These are phyloP conservation scores for Neotoma lepida DNA, from an alignment of 2,113 vertebrate species.

Conservation along the genomic window DNA sequence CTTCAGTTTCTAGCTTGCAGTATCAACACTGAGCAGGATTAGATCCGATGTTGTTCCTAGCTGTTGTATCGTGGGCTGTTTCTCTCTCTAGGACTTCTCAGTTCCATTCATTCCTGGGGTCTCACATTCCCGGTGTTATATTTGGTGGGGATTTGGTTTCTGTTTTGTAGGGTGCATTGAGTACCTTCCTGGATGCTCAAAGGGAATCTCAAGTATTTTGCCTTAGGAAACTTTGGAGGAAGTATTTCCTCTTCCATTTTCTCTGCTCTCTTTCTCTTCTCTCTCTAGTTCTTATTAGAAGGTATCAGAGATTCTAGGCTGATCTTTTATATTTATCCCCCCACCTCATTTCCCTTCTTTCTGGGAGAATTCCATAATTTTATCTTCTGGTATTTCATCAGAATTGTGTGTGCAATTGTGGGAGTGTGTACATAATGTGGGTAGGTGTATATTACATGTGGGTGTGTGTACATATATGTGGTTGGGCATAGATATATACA, in stretches of 20 bases:
- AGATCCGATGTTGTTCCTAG: background rate
- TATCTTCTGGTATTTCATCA: background rate
- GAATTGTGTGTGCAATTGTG: background rate
- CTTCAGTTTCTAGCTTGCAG: background rate
- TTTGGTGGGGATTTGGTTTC: background rate
- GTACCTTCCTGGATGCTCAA: background rate
- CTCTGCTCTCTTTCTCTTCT: background rate
- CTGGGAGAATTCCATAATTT: background rate
- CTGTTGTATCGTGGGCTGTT: background rate
- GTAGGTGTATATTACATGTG: background rate
- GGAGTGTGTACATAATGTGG: background rate
- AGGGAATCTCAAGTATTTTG: background rate
- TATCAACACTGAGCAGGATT: background rate
- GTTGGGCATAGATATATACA: background rate
- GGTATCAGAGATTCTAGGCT: background rate
- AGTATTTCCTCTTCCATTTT: background rate
- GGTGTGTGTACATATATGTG: background rate
- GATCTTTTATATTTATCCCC: background rate
- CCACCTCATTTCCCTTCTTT: constrained; percentile 3
- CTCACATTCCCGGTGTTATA: background rate
- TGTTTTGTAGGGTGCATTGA: background rate
- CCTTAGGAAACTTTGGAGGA: constrained; percentile 9
- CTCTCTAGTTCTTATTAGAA: constrained; percentile 11
- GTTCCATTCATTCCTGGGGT: background rate
- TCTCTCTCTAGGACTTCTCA: background rate